Evolutionary conservation across 2,113 vertebrate genomes (phyloP), one percentile per base, ranked within the genome.

Genomic region (Chrysochloris asiatica): DNA sequence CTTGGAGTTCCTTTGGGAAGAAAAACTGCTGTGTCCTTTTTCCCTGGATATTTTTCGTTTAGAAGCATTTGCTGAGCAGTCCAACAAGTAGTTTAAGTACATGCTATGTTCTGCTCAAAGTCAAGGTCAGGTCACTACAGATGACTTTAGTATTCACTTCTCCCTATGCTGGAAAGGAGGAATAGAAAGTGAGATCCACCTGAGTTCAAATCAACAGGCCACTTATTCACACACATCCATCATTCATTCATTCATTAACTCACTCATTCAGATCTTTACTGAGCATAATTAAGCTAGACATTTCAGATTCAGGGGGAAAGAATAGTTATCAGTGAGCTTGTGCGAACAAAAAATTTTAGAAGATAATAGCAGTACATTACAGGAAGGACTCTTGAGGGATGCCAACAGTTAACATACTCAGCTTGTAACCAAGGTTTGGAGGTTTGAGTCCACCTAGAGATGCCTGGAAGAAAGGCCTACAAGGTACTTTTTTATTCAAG

Each of bases 21-120:
- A 59, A 86, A 81, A 83, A 43, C 10, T 12, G 17, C 9, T 22
- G 0, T 52, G 71, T 63, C 30, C 36, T 82, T 79, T 47, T 17
- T 8, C 79, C 36, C 36, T 41, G n/a, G 16, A 54, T 86, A 82
- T 75, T 83, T 92, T 59, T 89, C 43, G 38, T 71, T 83, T 89
- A 69, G n/a, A 93, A 76, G 22, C 41, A 88, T 75, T n/a, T 69
- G 61, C 80, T 86, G 4, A 89, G 54, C 54, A 54, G 1, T 75
- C 30, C 8, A 73, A 14, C 21, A 41, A n/a, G n/a, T 19, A 59
- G 33, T 52, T 81, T 50, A 73, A 54, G 30, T 21, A 59, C 43
- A 22, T 16, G 13, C 19, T 71, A 47, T 26, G 21, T 7, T 47
- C 33, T 0, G 1, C 28, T 69, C 45, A 48, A 88, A 86, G 56